Conservation (phyloP, 2,797 vertebrate genomes). For the Protonibea diacanthus region DNA sequence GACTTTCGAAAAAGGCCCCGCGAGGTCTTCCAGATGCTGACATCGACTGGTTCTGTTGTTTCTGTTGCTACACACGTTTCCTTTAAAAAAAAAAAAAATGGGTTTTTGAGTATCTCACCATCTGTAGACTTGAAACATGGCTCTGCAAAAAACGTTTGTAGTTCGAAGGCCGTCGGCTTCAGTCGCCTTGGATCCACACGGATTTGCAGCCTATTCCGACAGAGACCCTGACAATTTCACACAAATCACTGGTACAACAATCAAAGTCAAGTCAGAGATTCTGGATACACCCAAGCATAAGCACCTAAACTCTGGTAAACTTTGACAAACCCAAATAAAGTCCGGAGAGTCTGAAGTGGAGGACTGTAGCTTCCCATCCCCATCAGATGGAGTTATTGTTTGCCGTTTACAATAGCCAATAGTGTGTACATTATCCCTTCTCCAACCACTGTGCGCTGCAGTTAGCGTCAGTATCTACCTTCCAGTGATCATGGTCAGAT, state of each 20-base stretch:
- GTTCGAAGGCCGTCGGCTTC: background rate
- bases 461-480: too few species aligned
- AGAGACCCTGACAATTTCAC: background rate
- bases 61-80: background rate
- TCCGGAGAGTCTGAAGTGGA: too few species aligned
- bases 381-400: too few species aligned
- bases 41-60: background rate
- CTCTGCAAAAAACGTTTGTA: background rate
- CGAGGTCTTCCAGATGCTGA: slow-evolving; percentile 35
- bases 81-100: background rate
- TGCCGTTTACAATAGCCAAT: too few species aligned
- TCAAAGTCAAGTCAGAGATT: too few species aligned
- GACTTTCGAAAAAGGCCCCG: slow-evolving; percentile 6
- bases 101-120: slow-evolving; percentile 12
- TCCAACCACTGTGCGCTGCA: too few species aligned
- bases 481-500: too few species aligned
- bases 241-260: background rate
- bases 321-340: too few species aligned
- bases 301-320: too few species aligned
- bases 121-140: slow-evolving; percentile 2
- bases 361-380: too few species aligned
- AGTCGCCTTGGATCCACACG: background rate
- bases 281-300: too few species aligned
- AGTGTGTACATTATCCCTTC: too few species aligned
- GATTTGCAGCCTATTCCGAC: background rate